Base-by-base conservation (phyloP, 2,888 invertebrate genomes). In the Synanthedon myopaeformis region DNA sequence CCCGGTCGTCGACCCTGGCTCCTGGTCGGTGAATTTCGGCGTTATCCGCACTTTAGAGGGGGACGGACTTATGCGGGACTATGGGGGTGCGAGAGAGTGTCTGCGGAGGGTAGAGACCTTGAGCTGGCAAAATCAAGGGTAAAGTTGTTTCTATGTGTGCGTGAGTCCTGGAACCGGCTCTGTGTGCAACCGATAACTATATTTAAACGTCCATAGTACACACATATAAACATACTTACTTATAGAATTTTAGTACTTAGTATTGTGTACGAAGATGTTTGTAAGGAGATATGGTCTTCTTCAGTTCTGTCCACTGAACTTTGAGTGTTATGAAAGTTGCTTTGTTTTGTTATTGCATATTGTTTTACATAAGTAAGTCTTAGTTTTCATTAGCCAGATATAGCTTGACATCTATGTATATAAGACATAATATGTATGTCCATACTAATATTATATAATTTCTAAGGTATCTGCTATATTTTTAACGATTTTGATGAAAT, bases 71-170 rank as follows among this genome's bases (percentile, higher is more conserved):
- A 83, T 77, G 60, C 70, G 64, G 64, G 61, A 66, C 56, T 56
- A 65, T 51, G 50, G 56, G 68, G 69, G 81, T 70, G 74, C 62
- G 79, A 86, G 70, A 63, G 78, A 68, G 72, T 68, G 60, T 57
- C 59, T 63, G 60, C 65, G 59, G 79, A 79, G 86, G 86, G 86
- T 85, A 84, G 86, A 85, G 86, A 87, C 87, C 87, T 87, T 87
- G 87, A 87, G 86, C 82, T 79, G 78, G 85, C 84, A 82, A 86
- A 86, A 87, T 87, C 87, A 87, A 87, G 87, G 87, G 86, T 87
- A 87, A 87, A 67, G 75, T 64, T 65, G 60, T 72, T 69, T 58
- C 63, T 52, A 57, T 69, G 86, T 84, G 82, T 82, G 85, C 64
- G 79, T 72, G 64, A 64, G 59, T 62, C 60, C 66, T 64, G 66